phyloP scores from a whole-genome alignment of 2,113 vertebrate genomes.

The Otus sunia region DNA sequence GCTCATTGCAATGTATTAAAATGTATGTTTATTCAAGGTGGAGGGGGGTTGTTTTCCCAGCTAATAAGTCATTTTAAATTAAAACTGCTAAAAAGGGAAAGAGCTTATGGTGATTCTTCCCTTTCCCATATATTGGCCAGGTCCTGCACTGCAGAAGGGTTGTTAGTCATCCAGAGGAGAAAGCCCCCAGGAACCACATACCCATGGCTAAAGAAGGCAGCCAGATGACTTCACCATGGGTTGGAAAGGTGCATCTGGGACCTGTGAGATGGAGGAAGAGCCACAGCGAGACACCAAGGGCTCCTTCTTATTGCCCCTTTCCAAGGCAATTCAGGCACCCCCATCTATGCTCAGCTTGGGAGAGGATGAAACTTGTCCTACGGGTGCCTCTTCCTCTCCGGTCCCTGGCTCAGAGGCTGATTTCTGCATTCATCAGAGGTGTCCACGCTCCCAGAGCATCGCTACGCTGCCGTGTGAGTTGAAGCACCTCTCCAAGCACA shows the following conservation, averaged over 20 bases:
- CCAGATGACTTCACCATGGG: neutral
- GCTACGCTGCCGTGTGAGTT: fast-evolving
- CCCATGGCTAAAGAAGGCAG: neutral
- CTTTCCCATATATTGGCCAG: neutral
- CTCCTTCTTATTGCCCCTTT: neutral
- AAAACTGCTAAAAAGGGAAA: neutral
- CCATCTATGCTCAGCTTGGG: neutral
- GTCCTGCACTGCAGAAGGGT: neutral
- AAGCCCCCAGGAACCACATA: neutral
- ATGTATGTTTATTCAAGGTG: neutral
- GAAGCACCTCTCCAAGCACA: neutral
- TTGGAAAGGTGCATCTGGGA: neutral
- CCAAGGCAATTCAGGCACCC: neutral
- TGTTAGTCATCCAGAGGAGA: neutral
- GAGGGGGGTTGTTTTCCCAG: neutral
- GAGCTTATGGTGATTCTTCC: neutral
- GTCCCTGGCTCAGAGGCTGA: too few species aligned
- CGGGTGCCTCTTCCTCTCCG: neutral
- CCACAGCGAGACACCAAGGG: neutral
- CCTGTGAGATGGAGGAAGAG: neutral
- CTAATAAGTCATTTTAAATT: slow-evolving; percentile 2
- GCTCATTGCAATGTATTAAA: neutral
- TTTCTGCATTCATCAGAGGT: fast-evolving
- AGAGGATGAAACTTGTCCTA: neutral
- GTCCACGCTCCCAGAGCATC: neutral